Percentiles rank a stretch among this genome's conserved stretches.
These are phyloP conservation scores for Percopsis transmontana DNA, from an alignment of 2,113 vertebrate species.

Conservation along the genomic window DNA sequence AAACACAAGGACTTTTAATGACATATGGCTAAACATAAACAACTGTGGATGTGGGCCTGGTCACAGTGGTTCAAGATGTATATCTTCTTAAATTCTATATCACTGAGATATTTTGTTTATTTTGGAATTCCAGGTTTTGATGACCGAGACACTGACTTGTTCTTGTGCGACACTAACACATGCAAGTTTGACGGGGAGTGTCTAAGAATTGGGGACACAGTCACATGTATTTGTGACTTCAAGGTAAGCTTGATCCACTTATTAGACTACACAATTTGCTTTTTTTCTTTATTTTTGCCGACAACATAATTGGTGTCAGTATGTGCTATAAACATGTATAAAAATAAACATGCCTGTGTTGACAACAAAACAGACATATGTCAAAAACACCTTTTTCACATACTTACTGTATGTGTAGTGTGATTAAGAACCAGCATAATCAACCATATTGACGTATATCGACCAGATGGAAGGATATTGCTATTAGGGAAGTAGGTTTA, in stretches of 20 bases:
- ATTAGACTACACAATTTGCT: neutral
- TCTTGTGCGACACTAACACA: constrained; percentile 97
- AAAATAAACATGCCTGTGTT: too few relatives aligned
- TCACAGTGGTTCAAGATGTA: constrained; percentile 25
- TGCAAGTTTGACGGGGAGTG: constrained; percentile 99
- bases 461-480: constrained; percentile 32
- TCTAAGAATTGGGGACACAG: constrained; percentile 96
- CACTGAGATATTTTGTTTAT: constrained; percentile 71
- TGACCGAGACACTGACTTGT: constrained; percentile 97
- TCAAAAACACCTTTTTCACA: too few relatives aligned
- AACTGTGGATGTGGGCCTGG: constrained; percentile 24
- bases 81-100: constrained; percentile 35
- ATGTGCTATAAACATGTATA: too few relatives aligned
- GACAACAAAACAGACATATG: too few relatives aligned
- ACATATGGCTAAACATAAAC: constrained; percentile 36
- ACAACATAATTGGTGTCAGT: too few relatives aligned
- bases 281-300: neutral
- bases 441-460: constrained; percentile 40
- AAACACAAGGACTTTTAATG: too few relatives aligned
- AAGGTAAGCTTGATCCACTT: constrained; percentile 85
- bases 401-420: too few relatives aligned
- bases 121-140: constrained; percentile 86
- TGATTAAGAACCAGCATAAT: constrained; percentile 16
- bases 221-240: constrained; percentile 99
- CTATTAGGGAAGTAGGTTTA: constrained; percentile 9